Evolutionary conservation across 1,140 invertebrate species (phyloP), one percentile per base, ranked within the genome.

Genomic region (Oreohelix idahoensis): DNA sequence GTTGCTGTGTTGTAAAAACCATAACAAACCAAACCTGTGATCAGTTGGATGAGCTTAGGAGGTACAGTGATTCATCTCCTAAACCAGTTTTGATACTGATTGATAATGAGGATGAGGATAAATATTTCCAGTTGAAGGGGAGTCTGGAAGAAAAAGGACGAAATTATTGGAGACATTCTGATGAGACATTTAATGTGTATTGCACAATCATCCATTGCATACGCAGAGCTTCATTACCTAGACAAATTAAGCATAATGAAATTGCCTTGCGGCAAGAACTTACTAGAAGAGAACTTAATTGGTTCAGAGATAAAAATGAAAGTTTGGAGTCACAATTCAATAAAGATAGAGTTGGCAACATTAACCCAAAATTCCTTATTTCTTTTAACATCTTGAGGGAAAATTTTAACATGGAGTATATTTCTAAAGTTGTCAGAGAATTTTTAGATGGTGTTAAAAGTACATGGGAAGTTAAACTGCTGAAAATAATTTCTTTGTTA

Each of bases 341-440:
- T 36, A 79, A 80, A 35, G 69, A 84, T 26, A 63, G 81, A 38
- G 51, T 73, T n/a, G 53, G 35, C 20, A 70, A 71, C 32, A 17
- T 84, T 39, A 81, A 88, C 73, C 87, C 87, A 23, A 87, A 86
- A 58, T 81, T 83, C 58, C 69, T 88, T 26, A 84, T 88, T n/a
- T 82, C 86, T n/a, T 88, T 88, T 69, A 88, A 88, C 53, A 88
- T 88, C n/a, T 38, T 88, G 81, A 87, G 86, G 42, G 84, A 86
- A 83, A 86, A 84, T 58, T 88, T 88, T 70, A 84, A 87, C 75
- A 36, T 32, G 23, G 76, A 86, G 17, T 87, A 84, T 58, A 85
- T 88, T 36, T 70, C 78, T 45, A 81, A 78, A 73, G 81, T 81
- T n/a, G 86, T 88, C 13, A 79, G 45, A 71, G 80, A 80, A 78